phyloP scores from a whole-genome alignment of 2,113 vertebrate species.

The Dolichallabes microphthalmus region DNA sequence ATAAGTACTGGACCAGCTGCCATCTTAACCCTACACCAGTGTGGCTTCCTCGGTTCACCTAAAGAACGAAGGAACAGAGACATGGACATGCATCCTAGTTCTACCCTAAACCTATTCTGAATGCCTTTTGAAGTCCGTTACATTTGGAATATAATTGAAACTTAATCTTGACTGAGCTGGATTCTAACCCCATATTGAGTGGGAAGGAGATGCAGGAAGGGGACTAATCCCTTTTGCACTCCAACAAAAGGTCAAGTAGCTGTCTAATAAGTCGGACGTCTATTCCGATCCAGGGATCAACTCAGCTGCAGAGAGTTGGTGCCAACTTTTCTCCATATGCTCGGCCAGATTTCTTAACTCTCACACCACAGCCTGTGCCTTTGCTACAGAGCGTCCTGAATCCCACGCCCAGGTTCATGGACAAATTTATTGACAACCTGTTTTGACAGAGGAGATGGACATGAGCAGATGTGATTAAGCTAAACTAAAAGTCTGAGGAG shows the following conservation, averaged over 20 bases:
- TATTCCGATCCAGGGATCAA: constrained; percentile 26
- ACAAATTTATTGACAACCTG: constrained; percentile 28
- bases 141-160: constrained; percentile 56
- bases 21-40: constrained; percentile 5
- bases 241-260: constrained; percentile 51
- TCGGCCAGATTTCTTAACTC: not conserved
- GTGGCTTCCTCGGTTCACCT: constrained; percentile 5
- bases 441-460: constrained; percentile 3
- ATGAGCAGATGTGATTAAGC: constrained; percentile 38
- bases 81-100: constrained; percentile 5
- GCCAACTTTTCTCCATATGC: constrained; percentile 18
- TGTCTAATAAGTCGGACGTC: constrained; percentile 42
- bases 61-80: constrained; percentile 2
- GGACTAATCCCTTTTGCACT: constrained; percentile 45
- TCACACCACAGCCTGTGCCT: constrained; percentile 19
- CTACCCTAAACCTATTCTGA: constrained; percentile 25
- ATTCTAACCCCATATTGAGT: constrained; percentile 41
- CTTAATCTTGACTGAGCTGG: constrained; percentile 52
- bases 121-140: constrained; percentile 41
- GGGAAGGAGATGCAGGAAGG: constrained; percentile 27
- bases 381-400: constrained; percentile 2
- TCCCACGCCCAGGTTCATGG: constrained; percentile 21
- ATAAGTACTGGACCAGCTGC: not conserved
- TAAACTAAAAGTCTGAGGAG: not conserved
- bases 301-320: not conserved